phyloP scores from a whole-genome alignment of 2,888 invertebrate genomes.

The Acrobasis consociella region DNA sequence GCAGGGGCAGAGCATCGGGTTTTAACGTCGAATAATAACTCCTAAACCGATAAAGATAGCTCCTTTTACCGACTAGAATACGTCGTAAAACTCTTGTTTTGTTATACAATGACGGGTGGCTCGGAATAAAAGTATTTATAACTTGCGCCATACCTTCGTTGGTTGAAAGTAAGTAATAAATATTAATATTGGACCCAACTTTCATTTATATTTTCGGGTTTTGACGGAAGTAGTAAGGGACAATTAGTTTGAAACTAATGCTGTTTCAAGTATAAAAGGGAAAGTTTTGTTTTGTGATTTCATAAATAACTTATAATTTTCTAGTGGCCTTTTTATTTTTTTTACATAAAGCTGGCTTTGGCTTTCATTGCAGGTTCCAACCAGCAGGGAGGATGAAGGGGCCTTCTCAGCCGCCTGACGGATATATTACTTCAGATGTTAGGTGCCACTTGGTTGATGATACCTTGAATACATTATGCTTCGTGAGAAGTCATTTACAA shows the following conservation, averaged over 20 bases:
- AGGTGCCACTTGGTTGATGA: no score
- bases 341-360: no score
- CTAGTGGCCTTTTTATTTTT: no score
- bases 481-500: no score
- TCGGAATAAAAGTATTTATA: constrained; percentile 76
- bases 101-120: constrained; percentile 72
- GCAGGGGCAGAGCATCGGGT: constrained; percentile 45
- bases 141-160: constrained; percentile 61
- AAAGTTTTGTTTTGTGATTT: constrained; percentile 27
- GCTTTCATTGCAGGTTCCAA: no score
- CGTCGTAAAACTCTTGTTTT: constrained; percentile 63
- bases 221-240: constrained; percentile 49
- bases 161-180: constrained; percentile 71
- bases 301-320: no score
- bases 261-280: constrained; percentile 42
- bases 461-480: no score
- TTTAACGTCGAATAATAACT: constrained; percentile 47
- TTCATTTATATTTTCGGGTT: constrained; percentile 61
- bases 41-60: constrained; percentile 48
- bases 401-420: no score
- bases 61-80: constrained; percentile 43
- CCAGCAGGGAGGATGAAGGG: no score
- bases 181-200: constrained; percentile 71
- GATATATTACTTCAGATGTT: no score
- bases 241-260: constrained; percentile 53